Evolutionary conservation across 2,797 vertebrate species (phyloP).

Genomic region (Arnoldichthys spilopterus): DNA sequence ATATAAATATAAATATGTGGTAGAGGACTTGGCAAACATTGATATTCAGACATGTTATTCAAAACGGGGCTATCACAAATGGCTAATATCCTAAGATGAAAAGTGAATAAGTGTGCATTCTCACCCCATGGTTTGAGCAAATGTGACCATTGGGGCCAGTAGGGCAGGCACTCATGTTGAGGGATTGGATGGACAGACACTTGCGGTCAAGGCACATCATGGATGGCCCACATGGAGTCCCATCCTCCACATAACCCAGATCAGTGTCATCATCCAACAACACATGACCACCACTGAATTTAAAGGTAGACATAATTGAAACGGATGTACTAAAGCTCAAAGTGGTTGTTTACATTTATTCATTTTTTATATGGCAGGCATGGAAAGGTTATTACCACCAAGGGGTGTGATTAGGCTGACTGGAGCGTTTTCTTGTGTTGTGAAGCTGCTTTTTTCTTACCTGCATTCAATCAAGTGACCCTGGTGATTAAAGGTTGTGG

Average conservation of each 20-base stretch:
- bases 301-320: background rate
- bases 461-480: conserved; percentile 95
- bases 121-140: conserved; percentile 97
- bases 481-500: conserved; percentile 94
- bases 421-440: background rate
- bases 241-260: conserved; percentile 97
- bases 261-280: conserved; percentile 96
- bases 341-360: background rate
- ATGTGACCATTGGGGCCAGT: conserved; percentile 89
- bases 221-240: conserved; percentile 95
- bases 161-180: conserved; percentile 96
- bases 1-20: background rate
- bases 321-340: background rate
- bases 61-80: background rate
- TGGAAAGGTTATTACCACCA: background rate
- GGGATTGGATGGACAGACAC: conserved; percentile 95
- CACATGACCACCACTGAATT: conserved; percentile 90
- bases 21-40: background rate
- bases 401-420: background rate
- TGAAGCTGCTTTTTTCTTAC: conserved; percentile 71
- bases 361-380: background rate
- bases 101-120: conserved; percentile 47
- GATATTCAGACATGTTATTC: background rate
- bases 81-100: background rate
- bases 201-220: conserved; percentile 99